Evolutionary conservation across 2,113 vertebrate species (phyloP), one percentile per base, ranked within the genome.

Genomic region (Pangasianodon gigas): DNA sequence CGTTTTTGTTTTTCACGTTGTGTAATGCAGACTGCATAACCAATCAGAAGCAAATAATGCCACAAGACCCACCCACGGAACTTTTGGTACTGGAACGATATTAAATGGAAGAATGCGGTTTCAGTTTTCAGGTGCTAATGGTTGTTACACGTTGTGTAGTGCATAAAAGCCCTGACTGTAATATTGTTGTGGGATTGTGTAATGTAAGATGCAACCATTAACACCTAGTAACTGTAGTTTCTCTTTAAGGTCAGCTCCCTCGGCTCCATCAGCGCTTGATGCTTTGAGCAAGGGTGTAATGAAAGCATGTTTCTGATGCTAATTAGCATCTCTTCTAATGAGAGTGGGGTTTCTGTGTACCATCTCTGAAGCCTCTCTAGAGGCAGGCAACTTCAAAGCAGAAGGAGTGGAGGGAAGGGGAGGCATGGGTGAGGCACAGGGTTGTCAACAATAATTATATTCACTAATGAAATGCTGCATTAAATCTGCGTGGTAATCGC

Each of bases 301-400:
- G 79, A 81, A 88, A 90, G 37, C 48, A 21, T 87, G 69, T 29
- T 46, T 58, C 83, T 85, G 56, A 69, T 85, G 32, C 77, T 89
- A 69, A 92, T 89, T 84, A 87, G 65, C 79, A 90, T 80, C 37
- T 60, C 32, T 81, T 83, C 91, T 93, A 91, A 92, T 91, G 88
- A 93, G 88, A 26, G 54, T 67, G 24, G 32, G 65, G 26, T 84
- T 89, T 85, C 54, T 52, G 58, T 60, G 44, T 74, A 85, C 60
- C 54, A 32, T 37, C 41, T 60, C 83, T 26, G 32, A 46, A 56
- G 16, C 37, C 77, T 74, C 44, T 62, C 19, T 65, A 44, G 62
- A 52, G n/a, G 46, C 54, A 46, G 21, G 18, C 62, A 51, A 48
- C 83, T 88, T 91, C 82, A 88, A 91, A 77, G 82, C 75, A 90